These are phyloP conservation scores for Cathartes aura DNA, from an alignment of 2,113 vertebrate species.

Conservation along the genomic window DNA sequence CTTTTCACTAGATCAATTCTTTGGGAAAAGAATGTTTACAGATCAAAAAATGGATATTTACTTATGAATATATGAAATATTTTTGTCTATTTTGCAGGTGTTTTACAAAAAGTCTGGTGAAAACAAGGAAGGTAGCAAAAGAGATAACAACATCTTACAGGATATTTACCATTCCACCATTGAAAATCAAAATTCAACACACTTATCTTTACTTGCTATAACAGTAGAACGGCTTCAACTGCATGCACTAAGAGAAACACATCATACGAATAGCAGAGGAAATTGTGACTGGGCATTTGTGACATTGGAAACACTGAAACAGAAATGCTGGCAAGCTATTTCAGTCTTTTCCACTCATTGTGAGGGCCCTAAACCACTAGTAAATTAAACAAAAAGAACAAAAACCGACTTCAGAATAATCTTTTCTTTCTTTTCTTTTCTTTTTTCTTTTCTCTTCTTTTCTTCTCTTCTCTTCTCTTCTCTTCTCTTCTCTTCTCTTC, in stretches of 20 bases:
- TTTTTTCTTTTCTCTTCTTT: background rate
- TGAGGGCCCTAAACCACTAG: background rate
- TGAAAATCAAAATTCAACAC: background rate
- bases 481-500: too few relatives aligned
- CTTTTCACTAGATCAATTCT: background rate
- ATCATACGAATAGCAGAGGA: background rate
- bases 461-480: too few relatives aligned
- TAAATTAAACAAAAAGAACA: background rate
- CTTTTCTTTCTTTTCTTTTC: too few relatives aligned
- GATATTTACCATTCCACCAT: background rate
- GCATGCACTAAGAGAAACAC: background rate
- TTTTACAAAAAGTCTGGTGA: background rate
- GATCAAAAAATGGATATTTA: background rate
- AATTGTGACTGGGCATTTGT: background rate
- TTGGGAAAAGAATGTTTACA: background rate
- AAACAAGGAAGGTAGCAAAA: background rate
- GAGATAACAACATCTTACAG: background rate
- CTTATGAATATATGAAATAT: background rate
- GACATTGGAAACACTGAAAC: background rate
- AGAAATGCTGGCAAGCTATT: background rate
- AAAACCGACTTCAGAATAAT: background rate
- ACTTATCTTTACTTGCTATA: background rate
- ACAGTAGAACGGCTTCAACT: background rate
- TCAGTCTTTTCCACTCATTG: accelerated
- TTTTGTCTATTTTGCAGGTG: background rate